Base-by-base conservation (phyloP, 2,113 vertebrate genomes). In the Phyllostomus discolor region DNA sequence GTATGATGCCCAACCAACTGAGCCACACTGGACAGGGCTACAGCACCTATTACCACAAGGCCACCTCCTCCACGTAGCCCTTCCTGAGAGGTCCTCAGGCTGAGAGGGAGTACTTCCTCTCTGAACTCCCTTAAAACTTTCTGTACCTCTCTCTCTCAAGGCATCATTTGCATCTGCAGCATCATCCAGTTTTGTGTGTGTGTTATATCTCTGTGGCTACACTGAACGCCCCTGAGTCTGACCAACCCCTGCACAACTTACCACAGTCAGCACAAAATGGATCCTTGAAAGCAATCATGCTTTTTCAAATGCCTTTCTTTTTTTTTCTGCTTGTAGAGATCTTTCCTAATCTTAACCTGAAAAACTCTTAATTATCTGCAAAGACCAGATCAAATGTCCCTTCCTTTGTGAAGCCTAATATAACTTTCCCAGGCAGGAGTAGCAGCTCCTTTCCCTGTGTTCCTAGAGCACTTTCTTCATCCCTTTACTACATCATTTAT, bases 301-400 rank as follows among this genome's bases (percentile, higher is more conserved):
- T 57, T 88, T 90, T 92, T 19, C 66, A 86, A 85, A 82, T 85
- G 41, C 66, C 70, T 81, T 91, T 82, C 52, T 94, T 31, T 43
- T 50, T 50, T 48, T 50, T 50, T 50, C 52, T 38, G 4, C 46
- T 52, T 91, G 17, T 91, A 87, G 91, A 94, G 69, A 35, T 92
- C 24, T 92, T 84, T 31, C n/a, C 38, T 17, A 33, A 59, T 26
- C 82, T 59, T 94, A 72, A 91, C 22, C 89, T 94, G 41, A 88
- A 87, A 93, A 59, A 82, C 17, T 76, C 35, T n/a, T 85, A 59
- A 28, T 92, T 50, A 57, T 89, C 38, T 94, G n/a, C 80, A 16
- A 93, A 96, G 82, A 89, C 33, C 28, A 90, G 86, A 10, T 82
- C 48, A 50, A 90, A 79, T 66, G 10, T 38, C 33, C 50, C n/a